Evolutionary conservation across 2,113 vertebrate species (phyloP).

Genomic region (Mesitornis unicolor): DNA sequence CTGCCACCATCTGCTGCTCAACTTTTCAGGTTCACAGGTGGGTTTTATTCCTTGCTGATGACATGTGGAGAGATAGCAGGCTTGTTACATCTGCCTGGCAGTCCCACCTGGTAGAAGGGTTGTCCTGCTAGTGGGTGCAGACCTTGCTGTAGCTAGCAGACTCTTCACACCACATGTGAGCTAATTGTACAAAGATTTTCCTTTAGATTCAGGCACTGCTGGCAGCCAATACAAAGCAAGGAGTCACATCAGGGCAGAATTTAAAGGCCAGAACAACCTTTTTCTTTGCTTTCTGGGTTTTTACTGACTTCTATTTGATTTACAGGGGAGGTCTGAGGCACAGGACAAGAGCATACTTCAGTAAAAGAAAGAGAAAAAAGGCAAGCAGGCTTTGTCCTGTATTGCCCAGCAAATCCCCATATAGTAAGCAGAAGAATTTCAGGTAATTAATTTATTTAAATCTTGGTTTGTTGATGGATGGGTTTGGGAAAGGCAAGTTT

Average conservation of each 20-base stretch:
- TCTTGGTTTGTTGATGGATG: background rate
- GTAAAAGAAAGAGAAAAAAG: fast-evolving
- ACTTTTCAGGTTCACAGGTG: background rate
- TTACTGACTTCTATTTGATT: background rate
- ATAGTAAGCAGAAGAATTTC: background rate
- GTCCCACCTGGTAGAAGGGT: background rate
- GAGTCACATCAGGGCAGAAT: background rate
- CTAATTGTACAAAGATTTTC: background rate
- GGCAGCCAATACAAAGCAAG: background rate
- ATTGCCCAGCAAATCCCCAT: background rate
- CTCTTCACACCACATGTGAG: fast-evolving
- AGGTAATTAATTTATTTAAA: background rate
- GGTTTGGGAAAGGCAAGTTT: background rate
- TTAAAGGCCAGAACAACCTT: background rate
- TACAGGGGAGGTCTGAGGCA: background rate
- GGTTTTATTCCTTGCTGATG: background rate
- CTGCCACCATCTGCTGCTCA: background rate
- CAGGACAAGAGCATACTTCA: fast-evolving
- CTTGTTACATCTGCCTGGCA: background rate
- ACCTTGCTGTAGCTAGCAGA: background rate
- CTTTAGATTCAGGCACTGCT: background rate
- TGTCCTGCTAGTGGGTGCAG: background rate
- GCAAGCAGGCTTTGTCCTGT: background rate
- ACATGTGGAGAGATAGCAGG: background rate
- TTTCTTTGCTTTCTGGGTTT: fast-evolving